Base-by-base conservation (phyloP, 92 coral and sea anemone species). In the Palythoa caribaeorum region DNA sequence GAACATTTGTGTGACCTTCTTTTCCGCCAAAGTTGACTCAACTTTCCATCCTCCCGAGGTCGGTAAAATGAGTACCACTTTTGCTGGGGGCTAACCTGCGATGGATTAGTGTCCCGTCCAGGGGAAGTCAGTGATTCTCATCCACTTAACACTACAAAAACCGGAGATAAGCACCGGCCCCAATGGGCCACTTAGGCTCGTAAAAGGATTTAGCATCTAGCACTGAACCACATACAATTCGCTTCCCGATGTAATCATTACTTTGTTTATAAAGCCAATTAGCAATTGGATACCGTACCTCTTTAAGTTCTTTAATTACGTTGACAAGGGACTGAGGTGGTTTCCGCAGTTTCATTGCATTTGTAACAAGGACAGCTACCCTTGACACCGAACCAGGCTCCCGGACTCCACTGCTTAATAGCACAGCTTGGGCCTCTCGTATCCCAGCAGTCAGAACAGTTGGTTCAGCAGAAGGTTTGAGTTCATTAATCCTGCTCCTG, bases 281-380 rank as follows among this genome's bases (percentile, higher is more conserved):
- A 78, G 28, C 28, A 35, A 47, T 6, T 60, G 10, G 5, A 35
- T 37, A 57, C 20, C 36, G n/a, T 79, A 94, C 96, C 86, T 89
- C 60, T 79, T 93, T 87, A 59, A 94, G 84, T 48, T 81, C 84
- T 52, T 85, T 57, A 48, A 89, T 83, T 5, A 90, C 92, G 12
- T 48, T 66, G 48, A 76, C 73, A 59, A 94, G 44, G 3, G 89
- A 57, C 38, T 76, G 65, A 11, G 78, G 71, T 12, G 93, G 93
- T 35, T 90, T 92, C 50, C 2, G 50, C 69, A 78, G 77, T 37
- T 87, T 92, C 16, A 73, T 85, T 16, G 93, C 94, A 76, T 92
- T 93, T 36, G 96, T 92, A 55, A 92, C 65, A 84, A 94, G 40
- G 13, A 92, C 83, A 11, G 83, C 90, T 9, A 90, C 88, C 8